phyloP scores from a whole-genome alignment of 1,140 invertebrate species.

The Drosophila lowei region DNA sequence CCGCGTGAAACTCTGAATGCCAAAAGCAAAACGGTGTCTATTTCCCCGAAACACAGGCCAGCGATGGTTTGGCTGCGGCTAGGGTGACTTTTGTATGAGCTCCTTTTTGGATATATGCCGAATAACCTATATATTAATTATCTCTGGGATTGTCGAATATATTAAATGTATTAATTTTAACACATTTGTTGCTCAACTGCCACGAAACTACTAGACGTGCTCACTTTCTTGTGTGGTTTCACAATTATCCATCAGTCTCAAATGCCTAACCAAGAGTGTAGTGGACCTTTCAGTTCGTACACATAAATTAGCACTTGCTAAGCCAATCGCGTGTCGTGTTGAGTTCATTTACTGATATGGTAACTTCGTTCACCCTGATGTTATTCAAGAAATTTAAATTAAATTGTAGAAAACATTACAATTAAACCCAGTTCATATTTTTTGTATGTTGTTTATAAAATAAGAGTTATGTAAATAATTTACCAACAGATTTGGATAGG shows the following conservation, averaged over 20 bases:
- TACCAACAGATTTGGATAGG: no score
- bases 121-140: no score
- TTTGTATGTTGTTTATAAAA: background rate
- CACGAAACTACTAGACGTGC: background rate
- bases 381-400: slow-evolving; percentile 1
- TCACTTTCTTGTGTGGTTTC: background rate
- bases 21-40: slow-evolving; percentile 53
- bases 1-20: slow-evolving; percentile 77
- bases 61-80: slow-evolving; percentile 32
- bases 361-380: slow-evolving; percentile 24
- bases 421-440: background rate
- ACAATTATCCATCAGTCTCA: background rate
- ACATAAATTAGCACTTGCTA: slow-evolving; percentile 59
- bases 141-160: no score
- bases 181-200: background rate
- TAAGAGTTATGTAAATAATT: no score
- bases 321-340: slow-evolving; percentile 61
- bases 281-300: slow-evolving; percentile 71
- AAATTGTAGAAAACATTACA: background rate
- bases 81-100: slow-evolving; percentile 15
- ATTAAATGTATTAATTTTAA: no score
- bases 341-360: slow-evolving; percentile 44
- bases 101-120: background rate
- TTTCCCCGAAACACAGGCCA: slow-evolving; percentile 29
- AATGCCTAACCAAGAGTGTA: slow-evolving; percentile 46